These are phyloP conservation scores for Metridium senile DNA, from an alignment of 92 coral and sea anemone genomes.

Conservation along the genomic window DNA sequence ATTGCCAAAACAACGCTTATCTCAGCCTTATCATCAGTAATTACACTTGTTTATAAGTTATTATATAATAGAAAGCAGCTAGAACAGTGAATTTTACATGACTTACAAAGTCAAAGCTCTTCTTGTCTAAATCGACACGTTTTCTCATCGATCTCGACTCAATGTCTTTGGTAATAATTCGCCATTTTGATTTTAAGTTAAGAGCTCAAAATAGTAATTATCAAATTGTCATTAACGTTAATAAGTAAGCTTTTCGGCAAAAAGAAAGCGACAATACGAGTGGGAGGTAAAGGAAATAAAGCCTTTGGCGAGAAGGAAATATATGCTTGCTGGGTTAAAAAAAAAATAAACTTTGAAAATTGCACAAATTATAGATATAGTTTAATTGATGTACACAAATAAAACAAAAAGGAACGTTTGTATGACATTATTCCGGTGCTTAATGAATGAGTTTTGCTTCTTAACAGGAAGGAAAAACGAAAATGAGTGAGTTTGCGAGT, in stretches of 20 bases:
- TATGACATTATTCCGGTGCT: background rate
- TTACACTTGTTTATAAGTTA: too few species aligned
- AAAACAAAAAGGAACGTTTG: background rate
- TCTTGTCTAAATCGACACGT: too few species aligned
- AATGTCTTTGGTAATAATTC: background rate
- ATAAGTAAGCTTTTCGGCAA: background rate
- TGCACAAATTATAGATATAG: background rate
- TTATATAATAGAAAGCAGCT: too few species aligned
- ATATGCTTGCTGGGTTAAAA: background rate
- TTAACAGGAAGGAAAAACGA: background rate
- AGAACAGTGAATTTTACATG: too few species aligned
- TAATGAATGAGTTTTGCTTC: background rate
- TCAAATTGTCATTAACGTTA: background rate
- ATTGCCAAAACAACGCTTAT: too few species aligned
- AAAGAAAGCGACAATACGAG: background rate
- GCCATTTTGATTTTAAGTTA: background rate
- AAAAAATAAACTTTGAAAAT: background rate
- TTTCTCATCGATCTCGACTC: too few species aligned
- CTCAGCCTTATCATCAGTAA: too few species aligned
- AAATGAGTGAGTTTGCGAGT: background rate
- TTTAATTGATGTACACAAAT: background rate
- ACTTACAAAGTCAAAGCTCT: too few species aligned
- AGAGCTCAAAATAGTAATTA: background rate
- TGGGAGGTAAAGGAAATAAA: background rate
- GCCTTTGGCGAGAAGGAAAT: background rate